A percentile compares a stretch with the other conserved stretches of the same genome.
Evolutionary conservation across 2,888 invertebrate genomes (phyloP).

Genomic region (Palloptera scutellata): DNA sequence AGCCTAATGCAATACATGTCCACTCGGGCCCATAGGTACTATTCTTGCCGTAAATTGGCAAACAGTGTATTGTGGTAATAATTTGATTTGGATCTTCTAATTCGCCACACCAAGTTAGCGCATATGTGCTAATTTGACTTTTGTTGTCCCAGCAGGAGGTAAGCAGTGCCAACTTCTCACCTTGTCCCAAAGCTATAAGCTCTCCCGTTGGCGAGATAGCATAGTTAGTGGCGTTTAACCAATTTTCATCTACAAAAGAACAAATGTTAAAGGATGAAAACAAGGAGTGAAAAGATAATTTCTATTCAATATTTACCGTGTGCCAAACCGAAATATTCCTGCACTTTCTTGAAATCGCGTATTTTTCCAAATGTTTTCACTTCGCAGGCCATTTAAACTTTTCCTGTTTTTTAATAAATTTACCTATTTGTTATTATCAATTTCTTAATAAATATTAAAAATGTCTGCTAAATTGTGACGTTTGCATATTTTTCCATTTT

Average conservation of each 20-base stretch:
- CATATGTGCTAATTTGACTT: conserved; percentile 65
- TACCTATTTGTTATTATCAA: not conserved
- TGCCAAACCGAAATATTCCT: conserved; percentile 68
- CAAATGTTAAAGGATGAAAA: not conserved
- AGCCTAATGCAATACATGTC: conserved; percentile 90
- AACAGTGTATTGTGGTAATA: conserved; percentile 64
- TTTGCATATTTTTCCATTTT: too few species aligned
- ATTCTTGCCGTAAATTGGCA: conserved; percentile 64
- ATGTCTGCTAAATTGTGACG: too few species aligned
- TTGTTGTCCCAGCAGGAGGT: conserved; percentile 70
- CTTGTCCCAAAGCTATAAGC: conserved; percentile 73
- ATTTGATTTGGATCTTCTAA: conserved; percentile 67
- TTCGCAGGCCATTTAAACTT: conserved; percentile 67
- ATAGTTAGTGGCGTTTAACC: conserved; percentile 74
- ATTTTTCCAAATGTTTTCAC: conserved; percentile 72
- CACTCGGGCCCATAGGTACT: conserved; percentile 79
- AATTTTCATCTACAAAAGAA: conserved; percentile 65
- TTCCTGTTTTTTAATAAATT: conserved; percentile 9
- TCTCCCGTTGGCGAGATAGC: conserved; percentile 79
- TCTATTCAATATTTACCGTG: conserved; percentile 57
- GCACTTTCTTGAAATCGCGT: conserved; percentile 69
- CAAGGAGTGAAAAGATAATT: not conserved
- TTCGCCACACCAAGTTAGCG: conserved; percentile 68
- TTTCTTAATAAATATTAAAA: too few species aligned
- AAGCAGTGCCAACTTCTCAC: conserved; percentile 72